These are phyloP conservation scores for Etheostoma nigrum DNA, from an alignment of 2,797 vertebrate genomes.

Conservation along the genomic window DNA sequence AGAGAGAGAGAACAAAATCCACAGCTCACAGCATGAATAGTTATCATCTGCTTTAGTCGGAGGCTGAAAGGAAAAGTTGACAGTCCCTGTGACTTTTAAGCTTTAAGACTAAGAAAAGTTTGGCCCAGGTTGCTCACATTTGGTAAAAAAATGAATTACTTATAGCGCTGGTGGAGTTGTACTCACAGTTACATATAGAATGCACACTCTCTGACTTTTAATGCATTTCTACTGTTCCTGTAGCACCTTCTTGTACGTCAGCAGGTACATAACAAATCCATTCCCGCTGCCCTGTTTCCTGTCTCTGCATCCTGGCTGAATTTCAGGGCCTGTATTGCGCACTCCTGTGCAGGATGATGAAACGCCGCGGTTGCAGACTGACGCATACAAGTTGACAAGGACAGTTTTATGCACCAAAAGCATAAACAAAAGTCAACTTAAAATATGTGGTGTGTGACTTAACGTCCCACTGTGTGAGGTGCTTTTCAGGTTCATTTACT, in stretches of 20 bases:
- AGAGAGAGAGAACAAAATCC: conserved; percentile 17
- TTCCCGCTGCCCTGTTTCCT: conserved; percentile 41
- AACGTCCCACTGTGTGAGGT: conserved; percentile 2
- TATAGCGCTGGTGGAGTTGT: conserved; percentile 29
- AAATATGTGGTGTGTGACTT: conserved; percentile 2
- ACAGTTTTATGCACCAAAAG: conserved; percentile 17
- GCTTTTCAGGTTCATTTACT: conserved; percentile 3
- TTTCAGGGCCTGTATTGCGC: conserved; percentile 5
- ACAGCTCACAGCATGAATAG: conserved; percentile 62
- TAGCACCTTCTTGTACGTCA: conserved; percentile 54
- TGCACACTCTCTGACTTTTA: conserved; percentile 40
- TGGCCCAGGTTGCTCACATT: conserved; percentile 41
- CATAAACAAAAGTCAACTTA: conserved; percentile 18
- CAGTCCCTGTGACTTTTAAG: conserved; percentile 59
- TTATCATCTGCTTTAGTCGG: conserved; percentile 61
- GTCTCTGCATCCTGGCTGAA: conserved; percentile 15
- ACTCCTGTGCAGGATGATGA: conserved; percentile 43
- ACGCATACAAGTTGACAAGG: not conserved
- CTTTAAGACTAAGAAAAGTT: conserved; percentile 61
- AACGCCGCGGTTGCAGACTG: conserved; percentile 21
- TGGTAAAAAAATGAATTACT: conserved; percentile 56
- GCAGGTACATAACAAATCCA: conserved; percentile 70
- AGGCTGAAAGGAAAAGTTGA: conserved; percentile 61
- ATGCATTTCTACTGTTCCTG: conserved; percentile 24
- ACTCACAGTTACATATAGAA: conserved; percentile 33